phyloP scores from a whole-genome alignment of 2,797 vertebrate species.

The Chrosomus eos region DNA sequence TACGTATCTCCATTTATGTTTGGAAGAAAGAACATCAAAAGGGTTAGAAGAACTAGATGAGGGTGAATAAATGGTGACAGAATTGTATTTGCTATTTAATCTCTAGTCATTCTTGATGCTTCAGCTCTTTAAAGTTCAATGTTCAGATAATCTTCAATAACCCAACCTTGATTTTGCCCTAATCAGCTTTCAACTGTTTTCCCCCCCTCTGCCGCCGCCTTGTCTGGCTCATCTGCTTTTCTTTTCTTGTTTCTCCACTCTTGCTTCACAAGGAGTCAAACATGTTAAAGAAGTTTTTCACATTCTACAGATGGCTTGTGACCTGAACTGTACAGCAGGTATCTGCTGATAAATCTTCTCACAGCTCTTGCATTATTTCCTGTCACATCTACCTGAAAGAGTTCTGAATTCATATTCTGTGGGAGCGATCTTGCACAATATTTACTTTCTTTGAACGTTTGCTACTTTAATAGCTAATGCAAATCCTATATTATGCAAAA shows the following conservation, averaged over 20 bases:
- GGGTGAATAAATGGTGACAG: constrained; percentile 1
- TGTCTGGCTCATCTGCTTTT: constrained; percentile 31
- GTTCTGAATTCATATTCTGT: constrained; percentile 4
- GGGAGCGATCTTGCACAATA: neutral
- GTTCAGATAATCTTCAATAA: constrained; percentile 16
- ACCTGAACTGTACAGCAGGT: constrained; percentile 87
- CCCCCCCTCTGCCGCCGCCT: constrained; percentile 16
- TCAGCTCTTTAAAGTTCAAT: constrained; percentile 15
- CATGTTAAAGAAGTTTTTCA: constrained; percentile 86
- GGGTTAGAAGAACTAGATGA: neutral
- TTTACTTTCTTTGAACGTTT: constrained; percentile 18
- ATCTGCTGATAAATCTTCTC: constrained; percentile 81
- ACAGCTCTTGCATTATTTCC: neutral
- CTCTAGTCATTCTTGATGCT: neutral
- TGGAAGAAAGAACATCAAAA: neutral
- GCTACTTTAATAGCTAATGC: constrained; percentile 17
- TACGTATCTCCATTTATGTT: neutral
- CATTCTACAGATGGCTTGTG: constrained; percentile 87
- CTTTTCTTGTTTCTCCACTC: constrained; percentile 52
- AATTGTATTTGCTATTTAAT: neutral
- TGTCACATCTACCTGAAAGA: neutral
- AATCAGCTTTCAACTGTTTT: constrained; percentile 40
- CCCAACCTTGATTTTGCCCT: neutral
- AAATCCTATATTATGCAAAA: constrained; percentile 25
- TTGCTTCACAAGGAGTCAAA: constrained; percentile 80